A percentile compares a stretch with the other conserved stretches of the same genome.
Evolutionary conservation across 2,888 invertebrate genomes (phyloP).

Genomic region (Torymus auratus): DNA sequence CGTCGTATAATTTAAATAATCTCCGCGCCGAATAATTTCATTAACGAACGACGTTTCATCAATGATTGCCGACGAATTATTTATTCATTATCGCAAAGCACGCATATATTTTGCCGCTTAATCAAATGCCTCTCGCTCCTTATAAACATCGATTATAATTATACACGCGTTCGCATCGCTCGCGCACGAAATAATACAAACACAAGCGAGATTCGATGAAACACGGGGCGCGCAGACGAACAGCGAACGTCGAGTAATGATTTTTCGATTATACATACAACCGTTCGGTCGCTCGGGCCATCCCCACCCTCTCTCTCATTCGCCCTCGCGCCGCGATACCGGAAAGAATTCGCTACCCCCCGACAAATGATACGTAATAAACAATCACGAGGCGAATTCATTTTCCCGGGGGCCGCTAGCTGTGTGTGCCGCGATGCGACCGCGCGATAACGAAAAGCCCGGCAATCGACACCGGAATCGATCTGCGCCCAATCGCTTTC

Average conservation of each 20-base stretch:
- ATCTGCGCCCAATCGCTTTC: neutral
- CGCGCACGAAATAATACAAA: neutral
- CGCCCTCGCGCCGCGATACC: neutral
- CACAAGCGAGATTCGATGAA: conserved; percentile 18
- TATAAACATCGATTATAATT: conserved; percentile 42
- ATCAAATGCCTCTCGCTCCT: conserved; percentile 38
- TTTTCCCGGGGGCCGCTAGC: conserved; percentile 10
- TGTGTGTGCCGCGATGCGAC: conserved; percentile 18
- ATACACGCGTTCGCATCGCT: neutral
- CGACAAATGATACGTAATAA: conserved; percentile 49
- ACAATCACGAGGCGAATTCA: conserved; percentile 52
- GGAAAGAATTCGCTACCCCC: conserved; percentile 23
- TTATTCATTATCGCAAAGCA: conserved; percentile 34
- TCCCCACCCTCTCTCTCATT: neutral
- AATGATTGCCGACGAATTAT: conserved; percentile 44
- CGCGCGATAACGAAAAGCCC: conserved; percentile 46
- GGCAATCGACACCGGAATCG: conserved; percentile 50
- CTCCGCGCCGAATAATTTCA: conserved; percentile 26
- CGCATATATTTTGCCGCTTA: conserved; percentile 26
- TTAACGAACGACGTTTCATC: conserved; percentile 20
- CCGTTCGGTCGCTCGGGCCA: conserved; percentile 3
- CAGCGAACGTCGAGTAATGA: conserved; percentile 37
- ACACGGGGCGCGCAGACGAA: conserved; percentile 21
- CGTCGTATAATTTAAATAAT: conserved; percentile 12
- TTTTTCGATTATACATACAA: conserved; percentile 41